phyloP scores from a whole-genome alignment of 2,888 invertebrate genomes.

The Gymnocheta viridis region DNA sequence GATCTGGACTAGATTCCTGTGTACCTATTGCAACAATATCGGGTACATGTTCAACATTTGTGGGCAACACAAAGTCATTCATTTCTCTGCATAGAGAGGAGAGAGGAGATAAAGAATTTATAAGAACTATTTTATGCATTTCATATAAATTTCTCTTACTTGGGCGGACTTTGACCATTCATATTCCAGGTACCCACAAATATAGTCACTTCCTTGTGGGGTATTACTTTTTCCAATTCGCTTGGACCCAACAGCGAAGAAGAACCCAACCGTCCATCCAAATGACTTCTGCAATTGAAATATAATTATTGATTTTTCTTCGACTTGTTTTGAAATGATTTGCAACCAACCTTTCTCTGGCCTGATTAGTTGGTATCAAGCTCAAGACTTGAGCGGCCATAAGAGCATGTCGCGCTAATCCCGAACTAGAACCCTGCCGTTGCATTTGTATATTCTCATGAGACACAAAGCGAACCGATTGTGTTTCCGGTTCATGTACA shows the following conservation, averaged over 20 bases:
- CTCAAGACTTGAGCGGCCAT: slow-evolving; percentile 91
- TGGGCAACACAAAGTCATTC: slow-evolving; percentile 94
- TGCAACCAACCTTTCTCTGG: slow-evolving; percentile 86
- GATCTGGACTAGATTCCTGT: slow-evolving; percentile 95
- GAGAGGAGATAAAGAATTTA: neutral
- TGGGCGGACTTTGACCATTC: slow-evolving; percentile 94
- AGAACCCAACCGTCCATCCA: slow-evolving; percentile 90
- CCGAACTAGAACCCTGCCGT: slow-evolving; percentile 75
- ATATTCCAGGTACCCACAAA: slow-evolving; percentile 98
- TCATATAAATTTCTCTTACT: slow-evolving; percentile 83
- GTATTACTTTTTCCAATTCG: slow-evolving; percentile 93
- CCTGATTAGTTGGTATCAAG: slow-evolving; percentile 91
- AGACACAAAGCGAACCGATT: slow-evolving; percentile 78
- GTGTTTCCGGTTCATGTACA: slow-evolving; percentile 70
- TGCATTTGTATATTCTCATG: slow-evolving; percentile 80
- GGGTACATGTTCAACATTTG: slow-evolving; percentile 91
- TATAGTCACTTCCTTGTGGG: slow-evolving; percentile 91
- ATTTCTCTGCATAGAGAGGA: slow-evolving; percentile 86
- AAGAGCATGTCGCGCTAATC: slow-evolving; percentile 86
- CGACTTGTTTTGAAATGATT: neutral
- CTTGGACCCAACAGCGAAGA: slow-evolving; percentile 91
- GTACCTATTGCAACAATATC: slow-evolving; percentile 96
- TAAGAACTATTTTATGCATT: neutral
- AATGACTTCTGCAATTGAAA: slow-evolving; percentile 85
- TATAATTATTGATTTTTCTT: neutral